Conservation (phyloP, 92 coral and sea anemone genomes). For the Palythoa grandiflora region DNA sequence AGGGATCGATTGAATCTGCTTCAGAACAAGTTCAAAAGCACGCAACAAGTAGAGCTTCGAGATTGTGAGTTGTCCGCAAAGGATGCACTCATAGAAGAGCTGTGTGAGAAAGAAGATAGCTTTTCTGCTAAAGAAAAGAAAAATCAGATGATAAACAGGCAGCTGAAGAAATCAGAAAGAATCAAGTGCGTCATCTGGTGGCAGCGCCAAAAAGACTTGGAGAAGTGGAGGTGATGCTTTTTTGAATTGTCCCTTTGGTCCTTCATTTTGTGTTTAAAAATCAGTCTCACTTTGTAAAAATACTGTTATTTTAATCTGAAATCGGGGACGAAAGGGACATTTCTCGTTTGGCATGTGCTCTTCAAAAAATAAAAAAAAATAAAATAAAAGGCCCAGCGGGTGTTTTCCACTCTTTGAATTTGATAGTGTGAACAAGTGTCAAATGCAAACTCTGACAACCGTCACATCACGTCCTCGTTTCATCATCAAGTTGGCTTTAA, state of each 20-base stretch:
- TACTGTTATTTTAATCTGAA: neutral
- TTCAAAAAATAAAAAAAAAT: too few species aligned
- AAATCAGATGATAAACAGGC: slow-evolving; percentile 51
- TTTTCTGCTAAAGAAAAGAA: slow-evolving; percentile 39
- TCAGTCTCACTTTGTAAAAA: neutral
- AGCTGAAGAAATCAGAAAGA: slow-evolving; percentile 51
- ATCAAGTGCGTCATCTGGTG: slow-evolving; percentile 45
- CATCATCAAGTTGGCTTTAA: neutral
- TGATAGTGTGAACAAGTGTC: neutral
- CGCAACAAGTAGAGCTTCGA: neutral
- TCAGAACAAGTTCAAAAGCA: slow-evolving; percentile 34
- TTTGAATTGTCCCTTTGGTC: neutral
- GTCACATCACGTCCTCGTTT: neutral
- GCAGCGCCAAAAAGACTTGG: slow-evolving; percentile 28
- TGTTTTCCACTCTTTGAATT: neutral
- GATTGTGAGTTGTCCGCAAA: slow-evolving; percentile 58
- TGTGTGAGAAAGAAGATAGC: slow-evolving; percentile 57
- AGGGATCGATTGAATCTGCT: too few species aligned
- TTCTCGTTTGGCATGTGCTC: too few species aligned
- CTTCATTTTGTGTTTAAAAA: neutral
- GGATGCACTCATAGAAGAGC: slow-evolving; percentile 61
- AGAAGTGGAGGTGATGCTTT: slow-evolving; percentile 10
- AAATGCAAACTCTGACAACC: neutral
- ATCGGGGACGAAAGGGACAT: neutral
- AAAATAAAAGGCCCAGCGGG: too few species aligned